Conservation (phyloP, 2,888 invertebrate genomes). For the Malthinus flaveolus region DNA sequence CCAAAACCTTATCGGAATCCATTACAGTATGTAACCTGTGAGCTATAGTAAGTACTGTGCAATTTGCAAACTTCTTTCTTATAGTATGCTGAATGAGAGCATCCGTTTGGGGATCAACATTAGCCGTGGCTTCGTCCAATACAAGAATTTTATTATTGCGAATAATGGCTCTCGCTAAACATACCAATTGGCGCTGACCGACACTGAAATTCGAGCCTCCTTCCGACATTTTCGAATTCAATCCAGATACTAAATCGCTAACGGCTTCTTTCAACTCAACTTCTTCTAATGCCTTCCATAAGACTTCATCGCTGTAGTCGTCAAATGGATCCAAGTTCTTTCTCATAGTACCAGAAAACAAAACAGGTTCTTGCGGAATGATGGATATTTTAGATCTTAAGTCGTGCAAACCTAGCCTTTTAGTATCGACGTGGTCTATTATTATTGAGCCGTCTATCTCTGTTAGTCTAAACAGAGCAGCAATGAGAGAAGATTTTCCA, state of each 20-base stretch:
- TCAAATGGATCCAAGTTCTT: conserved; percentile 90
- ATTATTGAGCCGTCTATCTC: conserved; percentile 61
- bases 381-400: conserved; percentile 60
- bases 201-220: conserved; percentile 57
- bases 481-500: conserved; percentile 70
- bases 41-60: conserved; percentile 82
- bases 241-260: conserved; percentile 60
- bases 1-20: conserved; percentile 80
- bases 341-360: conserved; percentile 85
- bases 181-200: conserved; percentile 66
- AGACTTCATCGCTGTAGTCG: conserved; percentile 72
- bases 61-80: conserved; percentile 69
- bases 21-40: conserved; percentile 83
- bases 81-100: conserved; percentile 76
- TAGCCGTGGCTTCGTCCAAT: conserved; percentile 77
- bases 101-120: conserved; percentile 79
- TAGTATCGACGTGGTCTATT: conserved; percentile 64
- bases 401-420: conserved; percentile 57
- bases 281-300: conserved; percentile 86
- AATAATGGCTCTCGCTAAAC: conserved; percentile 64
- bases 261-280: conserved; percentile 77
- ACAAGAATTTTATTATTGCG: conserved; percentile 50
- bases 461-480: conserved; percentile 69
- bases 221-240: conserved; percentile 75
- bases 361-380: conserved; percentile 64